These are phyloP conservation scores for Cactoblastis cactorum DNA, from an alignment of 2,888 invertebrate species.

Conservation along the genomic window DNA sequence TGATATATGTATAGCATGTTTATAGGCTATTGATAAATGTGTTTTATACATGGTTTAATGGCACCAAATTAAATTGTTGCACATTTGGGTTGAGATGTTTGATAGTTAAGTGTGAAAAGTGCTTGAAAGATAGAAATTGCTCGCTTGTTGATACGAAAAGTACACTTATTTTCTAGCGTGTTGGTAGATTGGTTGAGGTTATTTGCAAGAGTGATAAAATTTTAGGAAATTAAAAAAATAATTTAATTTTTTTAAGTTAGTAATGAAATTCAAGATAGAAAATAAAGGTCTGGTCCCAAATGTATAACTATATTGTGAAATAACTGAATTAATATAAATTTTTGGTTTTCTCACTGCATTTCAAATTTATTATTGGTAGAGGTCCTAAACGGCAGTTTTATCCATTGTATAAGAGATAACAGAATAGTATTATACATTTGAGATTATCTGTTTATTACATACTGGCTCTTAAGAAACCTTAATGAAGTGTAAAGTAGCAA, in stretches of 20 bases:
- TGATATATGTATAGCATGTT: not conserved
- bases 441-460: not conserved
- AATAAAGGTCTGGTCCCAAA: not conserved
- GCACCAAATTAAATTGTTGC: not conserved
- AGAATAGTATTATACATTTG: not conserved
- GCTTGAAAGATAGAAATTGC: not conserved
- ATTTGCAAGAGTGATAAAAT: not conserved
- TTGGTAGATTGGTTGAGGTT: constrained; percentile 3
- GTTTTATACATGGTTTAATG: not conserved
- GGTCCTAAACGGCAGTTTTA: no score
- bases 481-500: not conserved
- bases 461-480: not conserved
- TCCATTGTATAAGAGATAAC: no score
- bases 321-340: no score
- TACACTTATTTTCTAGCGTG: not conserved
- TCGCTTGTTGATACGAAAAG: not conserved
- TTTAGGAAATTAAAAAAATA: not conserved
- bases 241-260: no score
- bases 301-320: not conserved
- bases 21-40: not conserved
- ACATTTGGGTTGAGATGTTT: not conserved
- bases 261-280: not conserved
- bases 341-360: no score
- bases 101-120: not conserved
- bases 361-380: no score